A percentile compares a stretch with the other conserved stretches of the same genome.
phyloP scores from a whole-genome alignment of 2,888 invertebrate species.

The Metopia argyrocephala region DNA sequence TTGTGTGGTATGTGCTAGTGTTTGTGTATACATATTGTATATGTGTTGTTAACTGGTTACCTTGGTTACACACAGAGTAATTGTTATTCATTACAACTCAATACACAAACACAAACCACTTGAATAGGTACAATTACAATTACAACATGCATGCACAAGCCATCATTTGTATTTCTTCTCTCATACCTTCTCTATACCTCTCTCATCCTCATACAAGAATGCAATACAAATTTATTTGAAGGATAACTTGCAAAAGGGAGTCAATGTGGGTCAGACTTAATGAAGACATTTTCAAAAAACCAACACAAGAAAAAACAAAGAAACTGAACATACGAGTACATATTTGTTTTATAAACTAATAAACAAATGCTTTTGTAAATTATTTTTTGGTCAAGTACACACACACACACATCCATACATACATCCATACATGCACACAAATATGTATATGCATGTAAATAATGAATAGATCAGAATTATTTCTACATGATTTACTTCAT shows the following conservation, averaged over 20 bases:
- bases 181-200: background rate
- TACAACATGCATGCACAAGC: constrained; percentile 1
- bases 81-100: constrained; percentile 50
- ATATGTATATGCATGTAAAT: background rate
- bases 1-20: background rate
- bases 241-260: no score
- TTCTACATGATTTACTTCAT: constrained; percentile 40
- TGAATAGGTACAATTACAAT: background rate
- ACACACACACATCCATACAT: background rate
- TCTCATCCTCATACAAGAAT: background rate
- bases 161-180: background rate
- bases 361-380: constrained; percentile 42
- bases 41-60: constrained; percentile 33
- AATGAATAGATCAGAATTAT: background rate
- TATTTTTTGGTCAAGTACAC: constrained; percentile 13
- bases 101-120: background rate
- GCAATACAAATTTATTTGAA: background rate
- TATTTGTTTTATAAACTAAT: constrained; percentile 60
- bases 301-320: background rate
- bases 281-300: background rate
- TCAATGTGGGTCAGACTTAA: background rate
- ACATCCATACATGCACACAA: background rate
- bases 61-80: constrained; percentile 56
- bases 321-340: no score
- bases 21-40: background rate